Conservation (phyloP, 2,113 vertebrate genomes). For the Salvelinus namaycush region DNA sequence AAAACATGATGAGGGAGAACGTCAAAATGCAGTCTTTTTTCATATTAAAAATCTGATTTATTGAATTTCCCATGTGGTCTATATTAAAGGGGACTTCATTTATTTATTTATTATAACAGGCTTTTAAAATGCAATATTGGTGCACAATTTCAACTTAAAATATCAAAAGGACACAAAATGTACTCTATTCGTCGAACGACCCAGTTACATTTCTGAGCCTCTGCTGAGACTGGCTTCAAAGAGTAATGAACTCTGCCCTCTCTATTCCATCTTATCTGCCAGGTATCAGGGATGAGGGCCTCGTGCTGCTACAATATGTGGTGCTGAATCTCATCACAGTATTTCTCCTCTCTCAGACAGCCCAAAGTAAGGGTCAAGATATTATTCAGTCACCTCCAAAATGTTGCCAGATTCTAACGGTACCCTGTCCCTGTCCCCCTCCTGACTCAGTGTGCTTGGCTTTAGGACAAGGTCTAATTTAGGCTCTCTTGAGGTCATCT, state of each 20-base stretch:
- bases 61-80: too few species aligned
- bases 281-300: background rate
- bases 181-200: too few species aligned
- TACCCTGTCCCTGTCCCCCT: background rate
- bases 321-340: background rate
- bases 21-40: too few species aligned
- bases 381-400: background rate
- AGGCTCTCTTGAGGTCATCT: slow-evolving; percentile 41
- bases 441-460: slow-evolving; percentile 37
- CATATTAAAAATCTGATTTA: too few species aligned
- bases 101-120: too few species aligned
- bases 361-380: background rate
- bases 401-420: background rate
- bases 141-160: too few species aligned
- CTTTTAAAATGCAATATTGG: too few species aligned
- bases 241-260: background rate
- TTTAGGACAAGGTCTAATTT: slow-evolving; percentile 16
- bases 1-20: too few species aligned
- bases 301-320: background rate
- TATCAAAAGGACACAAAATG: too few species aligned
- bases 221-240: background rate
- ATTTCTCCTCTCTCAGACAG: background rate
- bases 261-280: background rate
- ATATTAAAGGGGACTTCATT: too few species aligned
- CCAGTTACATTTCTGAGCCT: background rate